Evolutionary conservation across 2,113 vertebrate genomes (phyloP), one percentile per base, ranked within the genome.

Genomic region (Falcunculus frontatus): DNA sequence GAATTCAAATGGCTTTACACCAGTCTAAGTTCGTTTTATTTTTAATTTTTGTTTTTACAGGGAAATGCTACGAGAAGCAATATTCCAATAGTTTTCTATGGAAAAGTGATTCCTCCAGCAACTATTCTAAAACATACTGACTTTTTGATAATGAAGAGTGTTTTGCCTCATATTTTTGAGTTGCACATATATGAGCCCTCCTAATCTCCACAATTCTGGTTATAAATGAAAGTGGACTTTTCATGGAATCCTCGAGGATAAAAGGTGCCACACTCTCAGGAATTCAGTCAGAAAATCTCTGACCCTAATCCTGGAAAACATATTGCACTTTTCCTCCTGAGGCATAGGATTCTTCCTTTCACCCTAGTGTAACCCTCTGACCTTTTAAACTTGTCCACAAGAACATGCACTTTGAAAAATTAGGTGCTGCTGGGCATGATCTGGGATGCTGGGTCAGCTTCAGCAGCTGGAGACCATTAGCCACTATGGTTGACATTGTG

Each of bases 401-500:
- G 53, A 73, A 25, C n/a, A 52, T 7, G 7, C 11, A 25, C 39
- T 11, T 47, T 59, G 73, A 63, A 82, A 79, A 67, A 68, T 15
- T 3, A 39, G 37, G 19, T 52, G 25, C 21, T 69, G 14, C 32
- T 64, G 55, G 13, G 25, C 18, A 18, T 39, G 33, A 52, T 22
- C 59, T 83, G 33, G 17, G n/a, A 52, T 42, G 53, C 26, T 79
- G 30, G 41, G 25, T 50, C 44, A 50, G 23, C n/a, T 57, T n/a
- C 42, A 78, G 23, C 10, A 52, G 46, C 2, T 4, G 65, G 27
- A 74, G 8, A 10, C 25, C 19, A 33, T 78, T 65, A 75, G 16
- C 12, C 26, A 25, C 11, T 20, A 1, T 16, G 32, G 29, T 0
- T 57, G 56, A 70, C 32, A 59, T 19, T 49, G 23, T 1, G 3